Conservation (phyloP, 1,140 invertebrate genomes). For the Eumaeus atala region DNA sequence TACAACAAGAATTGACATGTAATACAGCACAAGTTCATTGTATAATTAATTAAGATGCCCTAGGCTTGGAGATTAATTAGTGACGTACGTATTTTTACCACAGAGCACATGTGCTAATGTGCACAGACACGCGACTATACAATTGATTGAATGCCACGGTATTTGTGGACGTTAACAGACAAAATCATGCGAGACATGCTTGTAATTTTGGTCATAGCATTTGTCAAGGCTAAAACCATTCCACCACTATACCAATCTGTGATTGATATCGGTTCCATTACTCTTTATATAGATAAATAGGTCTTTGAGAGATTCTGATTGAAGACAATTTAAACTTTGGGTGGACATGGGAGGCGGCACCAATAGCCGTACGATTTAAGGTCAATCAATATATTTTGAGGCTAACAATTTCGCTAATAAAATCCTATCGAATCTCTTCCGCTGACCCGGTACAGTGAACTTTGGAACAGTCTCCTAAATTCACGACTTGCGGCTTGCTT, state of each 20-base stretch:
- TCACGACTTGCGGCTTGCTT: too few species aligned
- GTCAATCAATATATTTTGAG: too few species aligned
- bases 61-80: conserved; percentile 12
- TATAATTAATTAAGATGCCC: not conserved
- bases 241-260: conserved; percentile 13
- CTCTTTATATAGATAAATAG: conserved; percentile 7
- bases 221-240: not conserved
- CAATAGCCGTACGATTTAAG: too few species aligned
- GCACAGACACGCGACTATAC: too few species aligned
- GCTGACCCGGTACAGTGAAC: too few species aligned
- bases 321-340: not conserved
- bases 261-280: conserved; percentile 6
- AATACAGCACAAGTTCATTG: not conserved
- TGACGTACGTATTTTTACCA: conserved; percentile 25
- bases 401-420: too few species aligned
- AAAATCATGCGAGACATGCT: conserved; percentile 41
- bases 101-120: conserved; percentile 13
- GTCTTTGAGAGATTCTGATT: not conserved
- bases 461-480: too few species aligned
- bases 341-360: too few species aligned
- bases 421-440: too few species aligned
- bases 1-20: too few species aligned
- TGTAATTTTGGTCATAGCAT: conserved; percentile 7
- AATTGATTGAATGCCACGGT: not conserved
- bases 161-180: conserved; percentile 31